Evolutionary conservation across 1,140 invertebrate species (phyloP).

Genomic region (Diabrotica undecimpunctata): DNA sequence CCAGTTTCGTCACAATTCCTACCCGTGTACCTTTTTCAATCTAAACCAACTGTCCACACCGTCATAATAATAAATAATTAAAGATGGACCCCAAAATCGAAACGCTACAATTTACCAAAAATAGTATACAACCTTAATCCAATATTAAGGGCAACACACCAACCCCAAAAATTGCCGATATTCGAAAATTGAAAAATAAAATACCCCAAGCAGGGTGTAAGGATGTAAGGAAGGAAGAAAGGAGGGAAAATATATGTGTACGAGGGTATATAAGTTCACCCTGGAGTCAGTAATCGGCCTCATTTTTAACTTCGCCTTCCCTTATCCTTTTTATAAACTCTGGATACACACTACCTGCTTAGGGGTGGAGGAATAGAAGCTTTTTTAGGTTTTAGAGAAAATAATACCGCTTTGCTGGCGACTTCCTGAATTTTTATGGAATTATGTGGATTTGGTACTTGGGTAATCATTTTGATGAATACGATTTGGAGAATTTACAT

Average conservation of each 20-base stretch:
- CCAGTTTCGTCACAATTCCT: too few relatives aligned
- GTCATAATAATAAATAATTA: too few relatives aligned
- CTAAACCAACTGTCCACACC: too few relatives aligned
- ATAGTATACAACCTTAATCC: neutral
- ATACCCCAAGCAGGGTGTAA: neutral
- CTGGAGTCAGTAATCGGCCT: neutral
- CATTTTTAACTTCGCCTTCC: slow-evolving; percentile 2
- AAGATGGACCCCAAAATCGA: neutral
- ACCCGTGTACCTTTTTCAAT: too few relatives aligned
- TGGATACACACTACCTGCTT: slow-evolving; percentile 1
- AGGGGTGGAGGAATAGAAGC: neutral
- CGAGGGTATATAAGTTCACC: neutral
- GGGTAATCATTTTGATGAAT: neutral
- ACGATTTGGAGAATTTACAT: neutral
- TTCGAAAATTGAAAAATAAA: slow-evolving; percentile 3
- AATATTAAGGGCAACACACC: neutral
- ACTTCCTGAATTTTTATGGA: neutral
- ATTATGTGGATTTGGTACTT: neutral
- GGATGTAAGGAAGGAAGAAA: neutral
- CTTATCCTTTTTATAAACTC: slow-evolving; percentile 2
- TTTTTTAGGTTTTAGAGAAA: neutral
- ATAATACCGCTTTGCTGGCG: neutral
- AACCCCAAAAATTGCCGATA: neutral
- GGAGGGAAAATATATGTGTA: slow-evolving; percentile 2
- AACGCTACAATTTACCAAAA: neutral